phyloP scores from a whole-genome alignment of 64 coral and sea anemone species.

The Catalaphyllia jardinei region DNA sequence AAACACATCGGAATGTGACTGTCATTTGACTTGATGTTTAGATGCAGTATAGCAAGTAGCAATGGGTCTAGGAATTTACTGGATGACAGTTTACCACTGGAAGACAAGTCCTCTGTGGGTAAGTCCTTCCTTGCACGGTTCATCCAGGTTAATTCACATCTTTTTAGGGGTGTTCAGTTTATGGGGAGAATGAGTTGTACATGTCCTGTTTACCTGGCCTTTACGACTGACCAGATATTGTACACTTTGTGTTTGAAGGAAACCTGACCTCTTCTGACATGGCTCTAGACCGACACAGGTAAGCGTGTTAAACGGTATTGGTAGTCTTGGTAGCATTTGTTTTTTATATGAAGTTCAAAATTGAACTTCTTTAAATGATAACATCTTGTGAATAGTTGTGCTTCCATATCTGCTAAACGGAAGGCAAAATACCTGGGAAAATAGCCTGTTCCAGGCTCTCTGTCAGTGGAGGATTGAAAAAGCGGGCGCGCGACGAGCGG shows the following conservation, averaged over 20 bases:
- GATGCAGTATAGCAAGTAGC: constrained; percentile 80
- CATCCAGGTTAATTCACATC: neutral
- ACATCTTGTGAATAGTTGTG: too few species aligned
- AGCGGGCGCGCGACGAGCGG: too few species aligned
- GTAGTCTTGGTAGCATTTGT: too few species aligned
- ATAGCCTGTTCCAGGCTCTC: too few species aligned
- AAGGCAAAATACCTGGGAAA: too few species aligned
- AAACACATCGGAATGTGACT: neutral
- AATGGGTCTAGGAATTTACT: constrained; percentile 79
- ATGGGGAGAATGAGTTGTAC: neutral
- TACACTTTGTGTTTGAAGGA: neutral
- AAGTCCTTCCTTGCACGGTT: neutral
- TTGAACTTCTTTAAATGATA: too few species aligned
- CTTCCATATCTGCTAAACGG: too few species aligned
- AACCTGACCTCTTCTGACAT: constrained; percentile 14
- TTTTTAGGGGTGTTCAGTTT: neutral
- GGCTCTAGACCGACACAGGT: constrained; percentile 25
- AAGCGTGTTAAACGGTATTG: neutral
- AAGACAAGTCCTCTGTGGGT: constrained; percentile 15
- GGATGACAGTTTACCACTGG: constrained; percentile 69
- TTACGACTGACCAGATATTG: neutral
- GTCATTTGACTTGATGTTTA: neutral
- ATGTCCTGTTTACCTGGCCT: too few species aligned
- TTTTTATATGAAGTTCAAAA: too few species aligned
- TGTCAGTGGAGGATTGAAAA: too few species aligned